Evolutionary conservation across 2,888 invertebrate species (phyloP).

Genomic region (Dyspetes luteomarginatus): DNA sequence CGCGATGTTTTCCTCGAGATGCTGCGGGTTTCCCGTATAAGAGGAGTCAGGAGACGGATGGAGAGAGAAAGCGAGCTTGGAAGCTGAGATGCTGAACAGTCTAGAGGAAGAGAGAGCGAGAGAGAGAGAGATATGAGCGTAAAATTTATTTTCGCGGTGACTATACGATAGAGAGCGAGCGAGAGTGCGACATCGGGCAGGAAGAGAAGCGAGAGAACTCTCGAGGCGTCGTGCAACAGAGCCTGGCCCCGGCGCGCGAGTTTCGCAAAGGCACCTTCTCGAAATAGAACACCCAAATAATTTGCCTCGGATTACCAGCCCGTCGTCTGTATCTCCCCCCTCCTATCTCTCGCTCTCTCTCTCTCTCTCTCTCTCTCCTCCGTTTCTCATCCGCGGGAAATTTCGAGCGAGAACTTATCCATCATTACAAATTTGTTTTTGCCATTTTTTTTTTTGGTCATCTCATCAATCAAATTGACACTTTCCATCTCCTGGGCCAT

Average conservation of each 20-base stretch:
- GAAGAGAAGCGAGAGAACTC: constrained; percentile 62
- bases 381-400: constrained; percentile 58
- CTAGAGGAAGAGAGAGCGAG: constrained; percentile 20
- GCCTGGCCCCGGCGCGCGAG: constrained; percentile 77
- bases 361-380: constrained; percentile 13
- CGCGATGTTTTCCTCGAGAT: constrained; percentile 39
- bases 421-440: constrained; percentile 41
- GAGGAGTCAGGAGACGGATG: constrained; percentile 30
- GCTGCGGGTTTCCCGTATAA: constrained; percentile 54
- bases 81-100: constrained; percentile 36
- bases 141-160: constrained; percentile 80
- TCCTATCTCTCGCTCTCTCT: constrained; percentile 9
- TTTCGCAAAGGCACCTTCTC: constrained; percentile 84
- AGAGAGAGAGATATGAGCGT: constrained; percentile 48
- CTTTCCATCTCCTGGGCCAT: too few relatives aligned
- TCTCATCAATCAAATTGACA: neutral
- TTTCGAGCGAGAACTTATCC: constrained; percentile 50
- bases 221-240: constrained; percentile 68
- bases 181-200: constrained; percentile 70
- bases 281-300: constrained; percentile 84
- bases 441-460: neutral
- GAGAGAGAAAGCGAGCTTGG: constrained; percentile 21
- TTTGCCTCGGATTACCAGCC: constrained; percentile 82
- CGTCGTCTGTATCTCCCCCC: constrained; percentile 59
- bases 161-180: constrained; percentile 64